Percentiles rank a stretch among this genome's conserved stretches.
Evolutionary conservation across 2,113 vertebrate species (phyloP).

Genomic region (Lepus americanus): DNA sequence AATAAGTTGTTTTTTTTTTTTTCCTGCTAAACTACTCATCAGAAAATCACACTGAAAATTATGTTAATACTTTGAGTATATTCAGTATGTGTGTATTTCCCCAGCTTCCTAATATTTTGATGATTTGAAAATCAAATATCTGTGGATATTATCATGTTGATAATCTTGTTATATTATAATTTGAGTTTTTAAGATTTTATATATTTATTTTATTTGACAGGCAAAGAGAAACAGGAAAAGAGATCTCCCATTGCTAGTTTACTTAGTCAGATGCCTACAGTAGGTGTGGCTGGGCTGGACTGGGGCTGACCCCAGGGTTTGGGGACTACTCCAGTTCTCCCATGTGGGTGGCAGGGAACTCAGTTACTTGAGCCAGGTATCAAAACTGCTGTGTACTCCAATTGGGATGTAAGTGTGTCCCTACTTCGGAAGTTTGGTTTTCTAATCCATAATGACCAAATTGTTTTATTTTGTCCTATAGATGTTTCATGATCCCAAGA

Average conservation of each 20-base stretch:
- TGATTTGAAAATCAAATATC: neutral
- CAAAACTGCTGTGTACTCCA: too few species aligned
- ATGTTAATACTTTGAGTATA: neutral
- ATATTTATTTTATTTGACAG: too few species aligned
- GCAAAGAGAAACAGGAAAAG: too few species aligned
- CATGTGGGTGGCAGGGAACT: too few species aligned
- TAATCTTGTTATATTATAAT: neutral
- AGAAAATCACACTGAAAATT: slow-evolving; percentile 3
- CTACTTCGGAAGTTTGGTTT: neutral
- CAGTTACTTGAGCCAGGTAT: neutral
- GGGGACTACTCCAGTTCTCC: too few species aligned
- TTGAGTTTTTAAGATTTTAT: neutral
- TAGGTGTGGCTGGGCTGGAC: too few species aligned
- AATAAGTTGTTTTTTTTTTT: neutral
- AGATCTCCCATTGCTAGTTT: too few species aligned
- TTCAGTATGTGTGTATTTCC: neutral
- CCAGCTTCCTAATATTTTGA: neutral
- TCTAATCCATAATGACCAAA: neutral
- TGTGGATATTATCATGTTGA: neutral
- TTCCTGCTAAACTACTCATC: neutral
- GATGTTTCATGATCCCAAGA: neutral
- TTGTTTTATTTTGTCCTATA: neutral
- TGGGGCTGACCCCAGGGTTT: too few species aligned
- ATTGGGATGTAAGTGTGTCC: too few species aligned
- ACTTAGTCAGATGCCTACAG: too few species aligned